A percentile compares a stretch with the other conserved stretches of the same genome.
Conservation (phyloP, 2,888 invertebrate genomes). For the Heliconius hortense region DNA sequence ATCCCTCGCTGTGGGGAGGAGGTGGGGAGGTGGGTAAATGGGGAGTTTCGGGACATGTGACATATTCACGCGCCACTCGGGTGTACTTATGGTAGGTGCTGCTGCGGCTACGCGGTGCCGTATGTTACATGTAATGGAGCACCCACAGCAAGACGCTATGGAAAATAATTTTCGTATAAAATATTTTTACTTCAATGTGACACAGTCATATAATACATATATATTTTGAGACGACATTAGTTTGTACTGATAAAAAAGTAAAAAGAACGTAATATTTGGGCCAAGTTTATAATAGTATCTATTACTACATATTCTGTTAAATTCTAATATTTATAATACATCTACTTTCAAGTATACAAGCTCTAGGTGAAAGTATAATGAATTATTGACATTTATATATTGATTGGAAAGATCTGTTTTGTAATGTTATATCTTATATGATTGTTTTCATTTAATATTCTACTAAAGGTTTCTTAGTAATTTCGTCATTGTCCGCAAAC, state of each 20-base stretch:
- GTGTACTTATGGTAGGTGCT: conserved; percentile 64
- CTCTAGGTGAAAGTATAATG: background rate
- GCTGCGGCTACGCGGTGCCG: conserved; percentile 60
- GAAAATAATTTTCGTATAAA: conserved; percentile 1
- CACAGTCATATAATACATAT: background rate
- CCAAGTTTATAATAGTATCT: background rate
- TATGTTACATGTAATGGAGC: conserved; percentile 67
- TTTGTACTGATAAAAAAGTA: background rate
- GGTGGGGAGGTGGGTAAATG: conserved; percentile 46
- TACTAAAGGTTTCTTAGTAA: background rate
- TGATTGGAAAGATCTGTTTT: background rate
- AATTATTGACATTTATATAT: too few relatives aligned
- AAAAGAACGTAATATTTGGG: background rate
- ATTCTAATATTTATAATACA: too few relatives aligned
- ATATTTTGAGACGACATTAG: background rate
- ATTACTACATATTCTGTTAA: too few relatives aligned
- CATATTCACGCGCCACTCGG: conserved; percentile 71
- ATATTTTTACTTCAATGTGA: conserved; percentile 6
- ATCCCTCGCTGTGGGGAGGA: conserved; percentile 48
- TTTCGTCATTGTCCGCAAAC: too few relatives aligned
- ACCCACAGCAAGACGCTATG: conserved; percentile 52
- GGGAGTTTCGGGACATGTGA: conserved; percentile 59
- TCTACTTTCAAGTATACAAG: background rate
- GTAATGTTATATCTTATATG: background rate
- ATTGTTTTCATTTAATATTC: background rate